phyloP scores from a whole-genome alignment of 2,797 vertebrate species.

The Leptodactylus fallax region DNA sequence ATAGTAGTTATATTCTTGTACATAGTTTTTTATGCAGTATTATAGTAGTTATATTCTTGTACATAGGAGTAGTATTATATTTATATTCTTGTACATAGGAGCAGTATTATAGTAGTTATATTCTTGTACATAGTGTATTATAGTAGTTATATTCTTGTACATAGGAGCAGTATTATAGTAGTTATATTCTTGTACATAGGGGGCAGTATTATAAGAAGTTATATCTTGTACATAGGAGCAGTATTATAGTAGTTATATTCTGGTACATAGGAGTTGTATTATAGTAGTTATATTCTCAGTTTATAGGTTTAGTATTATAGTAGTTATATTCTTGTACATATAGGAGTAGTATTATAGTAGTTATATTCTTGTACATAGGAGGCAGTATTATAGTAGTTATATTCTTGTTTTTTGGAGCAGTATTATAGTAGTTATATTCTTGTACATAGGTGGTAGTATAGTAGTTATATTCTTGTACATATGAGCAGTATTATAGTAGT shows the following conservation, averaged over 20 bases:
- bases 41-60: not conserved
- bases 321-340: too few species aligned
- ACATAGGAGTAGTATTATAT: not conserved
- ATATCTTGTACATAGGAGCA: not conserved
- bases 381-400: conserved; percentile 2
- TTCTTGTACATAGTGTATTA: too few species aligned
- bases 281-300: conserved; percentile 2
- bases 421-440: too few species aligned
- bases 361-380: not conserved
- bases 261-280: not conserved
- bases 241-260: conserved; percentile 8
- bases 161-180: too few species aligned
- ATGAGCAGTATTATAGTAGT: not conserved
- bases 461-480: conserved; percentile 7
- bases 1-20: too few species aligned
- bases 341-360: not conserved
- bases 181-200: too few species aligned
- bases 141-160: not conserved
- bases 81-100: not conserved
- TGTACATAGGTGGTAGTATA: too few species aligned
- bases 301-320: too few species aligned
- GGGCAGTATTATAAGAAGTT: too few species aligned
- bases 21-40: too few species aligned
- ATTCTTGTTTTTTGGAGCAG: too few species aligned
- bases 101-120: too few species aligned